These are phyloP conservation scores for Pygocentrus nattereri DNA, from an alignment of 2,797 vertebrate species.

Conservation along the genomic window DNA sequence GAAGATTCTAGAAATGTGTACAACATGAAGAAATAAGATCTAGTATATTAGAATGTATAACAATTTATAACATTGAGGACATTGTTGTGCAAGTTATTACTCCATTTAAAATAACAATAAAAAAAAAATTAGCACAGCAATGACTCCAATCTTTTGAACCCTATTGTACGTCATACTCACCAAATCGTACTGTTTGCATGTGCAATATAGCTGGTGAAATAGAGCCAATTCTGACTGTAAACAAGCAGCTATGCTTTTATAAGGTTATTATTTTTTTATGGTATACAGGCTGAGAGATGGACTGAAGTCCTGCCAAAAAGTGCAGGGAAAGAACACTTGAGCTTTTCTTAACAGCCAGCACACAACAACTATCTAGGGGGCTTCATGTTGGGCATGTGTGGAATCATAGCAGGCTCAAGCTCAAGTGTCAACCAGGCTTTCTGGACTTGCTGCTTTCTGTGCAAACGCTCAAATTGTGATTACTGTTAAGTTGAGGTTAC, in stretches of 20 bases:
- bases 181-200: neutral
- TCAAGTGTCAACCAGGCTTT: neutral
- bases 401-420: neutral
- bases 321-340: neutral
- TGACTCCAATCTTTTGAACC: too few species aligned
- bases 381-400: neutral
- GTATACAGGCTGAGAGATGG: neutral
- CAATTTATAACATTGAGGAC: too few species aligned
- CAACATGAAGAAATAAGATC: too few species aligned
- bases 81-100: too few species aligned
- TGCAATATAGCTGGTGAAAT: neutral
- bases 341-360: neutral
- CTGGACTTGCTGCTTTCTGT: neutral
- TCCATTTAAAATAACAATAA: too few species aligned
- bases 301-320: constrained; percentile 1
- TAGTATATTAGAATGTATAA: too few species aligned
- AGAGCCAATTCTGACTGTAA: neutral
- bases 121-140: too few species aligned
- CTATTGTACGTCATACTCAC: too few species aligned
- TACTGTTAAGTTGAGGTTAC: neutral
- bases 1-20: too few species aligned
- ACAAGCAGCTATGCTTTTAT: neutral
- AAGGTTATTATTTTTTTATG: neutral
- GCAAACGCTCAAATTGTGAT: neutral
- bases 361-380: neutral